Conservation (phyloP, 2,797 vertebrate species). For the Serranus cabrilla region DNA sequence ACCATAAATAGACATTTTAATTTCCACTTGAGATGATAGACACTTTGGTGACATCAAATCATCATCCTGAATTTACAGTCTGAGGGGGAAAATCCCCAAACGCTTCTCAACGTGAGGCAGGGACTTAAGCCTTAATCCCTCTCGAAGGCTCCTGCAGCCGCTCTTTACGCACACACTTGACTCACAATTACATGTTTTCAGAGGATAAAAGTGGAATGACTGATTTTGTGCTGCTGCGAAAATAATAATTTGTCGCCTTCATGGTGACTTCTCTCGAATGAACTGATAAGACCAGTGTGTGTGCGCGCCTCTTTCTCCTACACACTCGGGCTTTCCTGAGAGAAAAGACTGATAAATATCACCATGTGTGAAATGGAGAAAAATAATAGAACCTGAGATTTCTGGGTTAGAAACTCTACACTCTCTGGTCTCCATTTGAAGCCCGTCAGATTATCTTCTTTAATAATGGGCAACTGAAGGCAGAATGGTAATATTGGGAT, state of each 20-base stretch:
- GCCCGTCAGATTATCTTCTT: constrained; percentile 56
- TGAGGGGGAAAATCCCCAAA: constrained; percentile 38
- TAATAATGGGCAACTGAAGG: constrained; percentile 61
- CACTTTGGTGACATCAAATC: constrained; percentile 37
- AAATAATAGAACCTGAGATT: constrained; percentile 43
- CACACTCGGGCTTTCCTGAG: background rate
- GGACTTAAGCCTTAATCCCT: constrained; percentile 59
- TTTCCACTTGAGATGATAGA: background rate
- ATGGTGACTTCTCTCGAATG: constrained; percentile 11
- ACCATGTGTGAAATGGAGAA: constrained; percentile 45
- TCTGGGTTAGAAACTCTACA: constrained; percentile 34
- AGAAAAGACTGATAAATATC: constrained; percentile 30
- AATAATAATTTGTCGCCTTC: constrained; percentile 60
- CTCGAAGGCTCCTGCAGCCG: constrained; percentile 46
- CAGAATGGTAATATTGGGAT: constrained; percentile 63
- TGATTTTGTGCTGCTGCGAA: constrained; percentile 58
- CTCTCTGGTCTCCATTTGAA: constrained; percentile 39
- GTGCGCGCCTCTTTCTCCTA: background rate
- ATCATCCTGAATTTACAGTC: constrained; percentile 16
- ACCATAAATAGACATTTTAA: constrained; percentile 3
- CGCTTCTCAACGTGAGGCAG: constrained; percentile 57
- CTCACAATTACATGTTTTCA: constrained; percentile 68
- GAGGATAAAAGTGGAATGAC: constrained; percentile 49
- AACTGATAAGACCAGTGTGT: constrained; percentile 6
- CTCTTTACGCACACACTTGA: constrained; percentile 53